Evolutionary conservation across 2,113 vertebrate genomes (phyloP), one percentile per base, ranked within the genome.

Genomic region (Hippocampus comes): DNA sequence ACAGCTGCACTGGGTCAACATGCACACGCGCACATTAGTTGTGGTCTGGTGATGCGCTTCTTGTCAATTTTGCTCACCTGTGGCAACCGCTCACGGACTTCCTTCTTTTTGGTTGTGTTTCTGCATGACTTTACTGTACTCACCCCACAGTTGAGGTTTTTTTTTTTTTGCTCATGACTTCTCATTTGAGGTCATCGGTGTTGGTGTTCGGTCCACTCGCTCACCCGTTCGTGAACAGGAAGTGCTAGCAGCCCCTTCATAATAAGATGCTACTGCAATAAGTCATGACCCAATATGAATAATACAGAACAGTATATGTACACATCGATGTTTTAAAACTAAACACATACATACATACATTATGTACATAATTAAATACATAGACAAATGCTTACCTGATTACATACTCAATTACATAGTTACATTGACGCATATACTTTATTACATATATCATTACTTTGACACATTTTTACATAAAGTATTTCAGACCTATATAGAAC

Each of bases 1-100:
- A 89, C 89, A 90, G 89, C 89, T 90, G 89, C 87, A 85, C 82
- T 68, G 77, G 81, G 68, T 80, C 79, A 85, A 80, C 73, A 60
- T 71, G 78, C 73, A 56, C 42, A 51, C 67, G 60, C 21, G 73
- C 71, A 67, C 48, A 70, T 73, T 66, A 23, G n/a, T 48, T 48
- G n/a, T 27, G 64, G 23, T 48, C n/a, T 25, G 21, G 14, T 66
- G 42, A 48, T 27, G 43, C 42, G 34, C 38, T 15, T 65, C 21
- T 18, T 23, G 10, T 34, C 27, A 34, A 9, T 61, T 42, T 25
- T 66, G 42, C 63, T 66, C 63, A 66, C 63, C 63, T 66, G 63
- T 46, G 23, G 12, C 6, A 23, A 46, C 63, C 63, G 41, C 12
- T 66, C 41, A 23, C 34, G 14, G 27, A 34, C 15, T 18, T 30